Evolutionary conservation across 1,140 invertebrate species (phyloP), one percentile per base, ranked within the genome.

Genomic region (Drosophila auraria): DNA sequence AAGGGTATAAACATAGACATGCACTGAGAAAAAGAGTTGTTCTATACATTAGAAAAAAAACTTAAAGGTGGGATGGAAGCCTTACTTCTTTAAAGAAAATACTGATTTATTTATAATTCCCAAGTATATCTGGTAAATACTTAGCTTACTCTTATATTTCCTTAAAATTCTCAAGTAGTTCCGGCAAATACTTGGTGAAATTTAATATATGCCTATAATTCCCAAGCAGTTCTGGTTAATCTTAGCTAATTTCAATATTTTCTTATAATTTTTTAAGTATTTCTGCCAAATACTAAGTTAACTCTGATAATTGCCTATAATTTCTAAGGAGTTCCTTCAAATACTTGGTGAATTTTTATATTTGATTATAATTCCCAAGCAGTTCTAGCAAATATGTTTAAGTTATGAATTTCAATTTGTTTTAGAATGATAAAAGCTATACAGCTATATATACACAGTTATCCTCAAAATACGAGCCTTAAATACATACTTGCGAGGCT

Each of bases 1-100:
- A 20, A 44, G 54, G 25, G 62, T 44, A 44, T 9, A n/a, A 1
- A 65, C 38, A 42, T 30, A 58, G 58, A 30, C 17, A 42, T 17
- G 23, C 61, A 64, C 61, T 42, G 4, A 42, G 23, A 54, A 51
- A 40, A 63, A 27, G 4, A 36, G 33, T 8, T 33, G 8, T 33
- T 33, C 30, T 33, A 9, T 1, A 2, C 8, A 9, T 9, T 9
- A 20, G 20, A 20, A 20, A 20, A 20, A 20, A 20, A 20, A 20
- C 20, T 20, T 20, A 20, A 20, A 20, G 20, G 20, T 20, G 20
- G 20, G 20, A 20, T 20, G 20, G 20, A 20, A 7, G 27, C 27
- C 27, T 30, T 30, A 1, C 7, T 33, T 33, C 30, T 33, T 9
- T 33, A 7, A 8, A 33, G 1, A 9, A 33, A 33, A 33, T 9